phyloP scores from a whole-genome alignment of 30 jellyfish, hydroid and myxozoan genomes.

The Turritopsis rubra region DNA sequence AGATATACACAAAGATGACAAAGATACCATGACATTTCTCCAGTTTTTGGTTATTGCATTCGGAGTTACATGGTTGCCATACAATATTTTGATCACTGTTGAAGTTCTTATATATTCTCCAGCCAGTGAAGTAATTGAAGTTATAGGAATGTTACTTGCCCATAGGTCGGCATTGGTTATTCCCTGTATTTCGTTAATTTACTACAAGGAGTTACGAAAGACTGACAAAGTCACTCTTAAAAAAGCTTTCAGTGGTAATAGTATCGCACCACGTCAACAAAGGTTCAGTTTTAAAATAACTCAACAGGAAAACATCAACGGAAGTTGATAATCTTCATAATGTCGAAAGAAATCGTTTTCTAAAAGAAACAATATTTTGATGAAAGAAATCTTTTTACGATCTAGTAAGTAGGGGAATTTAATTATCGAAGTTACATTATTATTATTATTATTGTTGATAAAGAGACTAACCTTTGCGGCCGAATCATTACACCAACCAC shows the following conservation, averaged over 20 bases:
- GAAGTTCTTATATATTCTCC: not conserved
- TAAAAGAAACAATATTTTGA: not conserved
- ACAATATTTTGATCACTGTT: not conserved
- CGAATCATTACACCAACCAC: too few species aligned
- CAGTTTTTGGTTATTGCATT: not conserved
- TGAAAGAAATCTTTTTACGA: too few species aligned
- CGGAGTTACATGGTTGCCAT: not conserved
- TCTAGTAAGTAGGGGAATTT: too few species aligned
- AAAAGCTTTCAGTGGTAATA: not conserved
- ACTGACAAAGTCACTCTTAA: not conserved
- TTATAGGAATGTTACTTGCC: not conserved
- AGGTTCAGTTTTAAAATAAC: too few species aligned
- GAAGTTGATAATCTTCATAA: not conserved
- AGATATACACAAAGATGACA: not conserved
- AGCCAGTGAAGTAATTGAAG: not conserved
- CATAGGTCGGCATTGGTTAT: not conserved
- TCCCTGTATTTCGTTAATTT: not conserved
- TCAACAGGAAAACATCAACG: not conserved
- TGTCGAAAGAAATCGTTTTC: not conserved
- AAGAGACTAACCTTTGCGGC: too few species aligned
- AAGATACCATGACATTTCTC: not conserved
- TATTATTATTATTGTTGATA: too few species aligned
- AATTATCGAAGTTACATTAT: too few species aligned
- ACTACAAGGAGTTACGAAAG: not conserved
- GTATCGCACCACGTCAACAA: not conserved